Conservation (phyloP, 2,888 invertebrate genomes). For the Tenthredo scrophulariae region DNA sequence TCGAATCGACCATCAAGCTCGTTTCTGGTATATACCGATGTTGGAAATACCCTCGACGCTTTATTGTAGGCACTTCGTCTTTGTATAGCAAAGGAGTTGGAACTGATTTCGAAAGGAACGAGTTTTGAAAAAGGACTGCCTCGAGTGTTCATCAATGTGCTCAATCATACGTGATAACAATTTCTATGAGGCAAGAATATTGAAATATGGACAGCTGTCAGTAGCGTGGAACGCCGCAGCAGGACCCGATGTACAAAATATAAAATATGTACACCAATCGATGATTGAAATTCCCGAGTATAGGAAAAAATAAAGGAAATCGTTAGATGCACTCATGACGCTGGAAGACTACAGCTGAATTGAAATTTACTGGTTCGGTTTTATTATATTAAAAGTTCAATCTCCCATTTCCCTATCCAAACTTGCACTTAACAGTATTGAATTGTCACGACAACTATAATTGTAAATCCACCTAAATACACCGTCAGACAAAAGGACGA, state of each 20-base stretch:
- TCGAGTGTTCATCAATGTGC: not conserved
- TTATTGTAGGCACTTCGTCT: not conserved
- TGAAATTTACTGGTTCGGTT: not conserved
- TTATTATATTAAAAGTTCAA: not conserved
- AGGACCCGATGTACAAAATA: not conserved
- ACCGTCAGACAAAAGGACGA: not conserved
- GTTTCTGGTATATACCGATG: not conserved
- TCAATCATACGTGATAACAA: conserved; percentile 35
- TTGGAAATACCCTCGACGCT: not conserved
- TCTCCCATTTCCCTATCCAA: not conserved
- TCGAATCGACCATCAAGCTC: not conserved
- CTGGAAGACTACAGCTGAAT: not conserved
- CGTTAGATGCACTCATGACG: not conserved
- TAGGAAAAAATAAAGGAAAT: not conserved
- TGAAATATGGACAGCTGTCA: conserved; percentile 19
- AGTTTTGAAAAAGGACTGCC: not conserved
- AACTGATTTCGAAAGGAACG: conserved; percentile 7
- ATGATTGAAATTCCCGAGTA: not conserved
- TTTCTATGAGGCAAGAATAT: conserved; percentile 29
- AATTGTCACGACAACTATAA: not conserved
- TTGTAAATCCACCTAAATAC: not conserved
- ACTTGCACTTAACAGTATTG: not conserved
- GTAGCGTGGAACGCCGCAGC: not conserved
- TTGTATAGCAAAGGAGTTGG: conserved; percentile 12
- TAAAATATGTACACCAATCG: not conserved